Conservation (phyloP, 2,888 invertebrate genomes). For the Campoletis raptor region DNA sequence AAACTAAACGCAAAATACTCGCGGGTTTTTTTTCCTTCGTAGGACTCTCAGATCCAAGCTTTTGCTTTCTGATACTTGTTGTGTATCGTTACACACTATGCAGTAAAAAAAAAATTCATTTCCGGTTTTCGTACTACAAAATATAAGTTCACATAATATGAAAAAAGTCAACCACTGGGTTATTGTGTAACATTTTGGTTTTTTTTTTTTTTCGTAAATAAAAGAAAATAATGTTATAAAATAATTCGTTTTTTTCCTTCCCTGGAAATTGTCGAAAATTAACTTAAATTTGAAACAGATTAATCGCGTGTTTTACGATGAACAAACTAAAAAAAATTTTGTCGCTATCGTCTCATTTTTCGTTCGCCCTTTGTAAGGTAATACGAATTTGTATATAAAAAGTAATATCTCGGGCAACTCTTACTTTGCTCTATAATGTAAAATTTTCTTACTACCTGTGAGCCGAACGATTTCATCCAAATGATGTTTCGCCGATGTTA, state of each 20-base stretch:
- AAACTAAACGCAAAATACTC: neutral
- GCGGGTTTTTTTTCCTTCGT: neutral
- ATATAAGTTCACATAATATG: neutral
- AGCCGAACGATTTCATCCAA: constrained; percentile 73
- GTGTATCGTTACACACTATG: neutral
- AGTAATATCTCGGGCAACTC: constrained; percentile 2
- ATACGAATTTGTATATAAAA: neutral
- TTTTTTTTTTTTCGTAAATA: neutral
- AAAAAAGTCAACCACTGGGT: neutral
- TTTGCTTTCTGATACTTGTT: neutral
- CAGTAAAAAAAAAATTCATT: constrained; percentile 1
- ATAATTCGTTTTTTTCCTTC: neutral
- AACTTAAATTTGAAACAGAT: neutral
- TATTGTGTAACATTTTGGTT: neutral
- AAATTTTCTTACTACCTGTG: constrained; percentile 76
- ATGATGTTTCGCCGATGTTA: constrained; percentile 73
- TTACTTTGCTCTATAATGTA: constrained; percentile 32
- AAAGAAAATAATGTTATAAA: neutral
- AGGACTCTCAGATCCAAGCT: neutral
- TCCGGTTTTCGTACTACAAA: neutral
- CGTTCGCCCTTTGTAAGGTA: neutral
- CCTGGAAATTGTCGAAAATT: neutral
- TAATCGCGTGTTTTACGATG: neutral
- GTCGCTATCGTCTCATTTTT: neutral
- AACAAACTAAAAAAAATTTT: neutral